Percentiles rank a stretch among this genome's conserved stretches.
phyloP scores from a whole-genome alignment of 2,113 vertebrate species.

The Rousettus leschenaultii region DNA sequence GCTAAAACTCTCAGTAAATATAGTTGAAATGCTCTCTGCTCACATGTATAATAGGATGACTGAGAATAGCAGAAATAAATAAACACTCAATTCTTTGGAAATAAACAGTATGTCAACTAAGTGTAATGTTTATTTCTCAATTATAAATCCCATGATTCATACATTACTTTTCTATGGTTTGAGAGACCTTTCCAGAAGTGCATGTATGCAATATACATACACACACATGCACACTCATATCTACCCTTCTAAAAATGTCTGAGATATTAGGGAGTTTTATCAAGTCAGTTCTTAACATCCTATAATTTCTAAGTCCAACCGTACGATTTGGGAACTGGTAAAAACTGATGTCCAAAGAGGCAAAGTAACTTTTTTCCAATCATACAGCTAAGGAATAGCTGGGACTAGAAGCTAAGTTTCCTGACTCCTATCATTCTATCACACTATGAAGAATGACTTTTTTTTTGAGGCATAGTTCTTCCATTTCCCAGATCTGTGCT shows the following conservation, averaged over 20 bases:
- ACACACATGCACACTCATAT: neutral
- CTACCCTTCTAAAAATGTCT: neutral
- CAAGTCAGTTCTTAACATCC: neutral
- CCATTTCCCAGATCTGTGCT: neutral
- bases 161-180: neutral
- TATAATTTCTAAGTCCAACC: conserved; percentile 39
- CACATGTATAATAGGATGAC: neutral
- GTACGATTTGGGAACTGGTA: neutral
- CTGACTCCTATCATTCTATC: neutral
- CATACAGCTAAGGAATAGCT: neutral
- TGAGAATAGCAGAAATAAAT: neutral
- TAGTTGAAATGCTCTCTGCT: neutral
- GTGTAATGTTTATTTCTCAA: neutral
- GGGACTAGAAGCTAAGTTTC: conserved; percentile 23
- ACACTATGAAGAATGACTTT: conserved; percentile 23
- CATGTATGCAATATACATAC: neutral
- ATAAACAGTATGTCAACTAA: neutral
- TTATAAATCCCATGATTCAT: conserved; percentile 14
- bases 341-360: neutral
- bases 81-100: neutral
- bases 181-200: neutral
- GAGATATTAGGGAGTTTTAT: neutral
- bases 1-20: conserved; percentile 9
- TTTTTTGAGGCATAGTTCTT: conserved; percentile 15
- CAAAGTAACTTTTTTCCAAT: neutral